Percentiles rank a stretch among this genome's conserved stretches.
Evolutionary conservation across 1,140 invertebrate species (phyloP).

Genomic region (Trichonephila clavipes): DNA sequence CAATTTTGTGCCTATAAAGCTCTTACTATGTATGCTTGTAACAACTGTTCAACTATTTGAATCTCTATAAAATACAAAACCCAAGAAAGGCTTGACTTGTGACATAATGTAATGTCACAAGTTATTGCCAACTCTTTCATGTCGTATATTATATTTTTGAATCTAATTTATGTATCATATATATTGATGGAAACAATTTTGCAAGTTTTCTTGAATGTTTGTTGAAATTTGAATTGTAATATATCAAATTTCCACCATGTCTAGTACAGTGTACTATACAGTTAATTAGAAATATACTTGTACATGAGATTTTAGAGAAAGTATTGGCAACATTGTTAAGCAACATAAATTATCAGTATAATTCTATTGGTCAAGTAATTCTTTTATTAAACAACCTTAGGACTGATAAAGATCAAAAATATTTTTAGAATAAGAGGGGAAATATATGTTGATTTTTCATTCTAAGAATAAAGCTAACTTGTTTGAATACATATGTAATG

Average conservation of each 20-base stretch:
- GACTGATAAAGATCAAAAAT: too few relatives aligned
- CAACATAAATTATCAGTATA: too few relatives aligned
- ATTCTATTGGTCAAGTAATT: too few relatives aligned
- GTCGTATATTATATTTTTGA: constrained; percentile 10
- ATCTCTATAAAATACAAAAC: background rate
- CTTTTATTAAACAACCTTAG: too few relatives aligned
- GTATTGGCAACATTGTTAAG: too few relatives aligned
- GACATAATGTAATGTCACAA: background rate
- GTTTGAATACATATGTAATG: too few relatives aligned
- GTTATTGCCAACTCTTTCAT: background rate
- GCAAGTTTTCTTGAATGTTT: background rate
- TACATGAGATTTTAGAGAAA: too few relatives aligned
- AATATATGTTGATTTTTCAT: too few relatives aligned
- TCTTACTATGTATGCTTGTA: background rate
- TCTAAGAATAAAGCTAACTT: too few relatives aligned
- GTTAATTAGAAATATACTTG: background rate
- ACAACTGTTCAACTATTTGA: background rate
- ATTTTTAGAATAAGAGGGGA: too few relatives aligned
- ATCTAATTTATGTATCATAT: background rate
- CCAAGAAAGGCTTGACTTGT: background rate
- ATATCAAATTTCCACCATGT: background rate
- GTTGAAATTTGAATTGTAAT: background rate
- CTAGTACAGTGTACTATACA: background rate
- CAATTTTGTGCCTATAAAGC: background rate
- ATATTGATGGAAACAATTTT: constrained; percentile 19